These are phyloP conservation scores for Planococcus citri DNA, from an alignment of 1,140 invertebrate genomes.

Conservation along the genomic window DNA sequence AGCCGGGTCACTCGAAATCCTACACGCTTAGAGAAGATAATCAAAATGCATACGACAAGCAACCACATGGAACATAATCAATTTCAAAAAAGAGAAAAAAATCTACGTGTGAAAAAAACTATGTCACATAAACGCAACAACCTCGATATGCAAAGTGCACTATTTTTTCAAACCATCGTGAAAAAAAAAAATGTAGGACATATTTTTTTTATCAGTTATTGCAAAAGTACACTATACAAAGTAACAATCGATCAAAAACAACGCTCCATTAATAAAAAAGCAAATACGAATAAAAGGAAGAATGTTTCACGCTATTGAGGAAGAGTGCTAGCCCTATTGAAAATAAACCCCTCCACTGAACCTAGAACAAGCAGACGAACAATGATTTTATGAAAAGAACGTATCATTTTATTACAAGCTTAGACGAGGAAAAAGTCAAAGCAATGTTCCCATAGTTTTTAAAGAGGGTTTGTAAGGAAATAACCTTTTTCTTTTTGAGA, in stretches of 20 bases:
- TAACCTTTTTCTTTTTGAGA: constrained; percentile 6
- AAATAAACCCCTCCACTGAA: background rate
- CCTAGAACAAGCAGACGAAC: background rate
- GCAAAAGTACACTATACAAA: background rate
- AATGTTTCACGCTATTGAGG: background rate
- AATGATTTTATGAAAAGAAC: background rate
- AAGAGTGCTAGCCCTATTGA: background rate
- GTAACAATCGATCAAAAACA: constrained; percentile 7
- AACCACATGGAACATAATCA: background rate
- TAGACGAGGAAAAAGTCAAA: constrained; percentile 1
- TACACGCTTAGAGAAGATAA: too few species aligned
- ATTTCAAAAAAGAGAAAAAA: background rate
- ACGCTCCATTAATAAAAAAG: constrained; percentile 2
- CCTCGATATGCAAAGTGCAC: background rate
- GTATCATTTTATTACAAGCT: constrained; percentile 3
- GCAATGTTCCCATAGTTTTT: background rate
- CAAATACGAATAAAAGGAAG: constrained; percentile 1
- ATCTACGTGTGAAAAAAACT: background rate
- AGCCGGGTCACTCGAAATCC: too few species aligned
- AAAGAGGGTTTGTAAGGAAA: background rate
- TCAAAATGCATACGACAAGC: too few species aligned
- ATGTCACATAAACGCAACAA: background rate
- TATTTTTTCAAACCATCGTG: background rate
- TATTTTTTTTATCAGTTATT: background rate
- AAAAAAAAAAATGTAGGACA: background rate